These are phyloP conservation scores for Brachyhypopomus occidentalis DNA, from an alignment of 2,113 vertebrate species.

Conservation along the genomic window DNA sequence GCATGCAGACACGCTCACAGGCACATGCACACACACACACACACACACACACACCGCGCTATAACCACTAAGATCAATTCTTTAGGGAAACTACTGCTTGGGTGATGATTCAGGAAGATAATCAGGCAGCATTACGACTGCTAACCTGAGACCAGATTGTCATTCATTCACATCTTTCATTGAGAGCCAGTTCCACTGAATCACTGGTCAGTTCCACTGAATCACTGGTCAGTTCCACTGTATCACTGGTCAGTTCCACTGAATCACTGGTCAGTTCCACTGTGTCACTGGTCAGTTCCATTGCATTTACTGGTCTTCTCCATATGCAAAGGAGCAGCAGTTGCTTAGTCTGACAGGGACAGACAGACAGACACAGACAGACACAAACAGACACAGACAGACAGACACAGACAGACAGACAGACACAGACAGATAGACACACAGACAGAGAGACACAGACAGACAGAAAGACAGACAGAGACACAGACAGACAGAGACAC, in stretches of 20 bases:
- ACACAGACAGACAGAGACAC: slow-evolving; percentile 7
- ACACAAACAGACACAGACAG: slow-evolving; percentile 18
- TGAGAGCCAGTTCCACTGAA: neutral
- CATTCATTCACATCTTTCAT: neutral
- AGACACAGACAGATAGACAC: slow-evolving; percentile 11
- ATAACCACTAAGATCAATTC: slow-evolving; percentile 50
- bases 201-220: neutral
- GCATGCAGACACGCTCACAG: slow-evolving; percentile 8
- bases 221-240: slow-evolving; percentile 14
- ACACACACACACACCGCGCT: slow-evolving; percentile 7
- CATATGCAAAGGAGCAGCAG: slow-evolving; percentile 14
- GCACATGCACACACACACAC: slow-evolving; percentile 10
- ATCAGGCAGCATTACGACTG: neutral
- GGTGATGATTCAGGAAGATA: neutral
- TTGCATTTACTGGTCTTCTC: slow-evolving; percentile 11
- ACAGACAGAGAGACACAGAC: slow-evolving; percentile 21
- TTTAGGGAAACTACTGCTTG: neutral
- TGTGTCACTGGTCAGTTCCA: slow-evolving; percentile 12
- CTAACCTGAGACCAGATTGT: neutral
- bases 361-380: slow-evolving; percentile 35
- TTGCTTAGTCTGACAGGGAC: slow-evolving; percentile 23
- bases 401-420: slow-evolving; percentile 17
- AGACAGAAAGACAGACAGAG: too few relatives aligned
- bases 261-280: too few relatives aligned
- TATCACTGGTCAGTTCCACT: neutral